These are phyloP conservation scores for Leucoma salicis DNA, from an alignment of 2,888 invertebrate species.

Conservation along the genomic window DNA sequence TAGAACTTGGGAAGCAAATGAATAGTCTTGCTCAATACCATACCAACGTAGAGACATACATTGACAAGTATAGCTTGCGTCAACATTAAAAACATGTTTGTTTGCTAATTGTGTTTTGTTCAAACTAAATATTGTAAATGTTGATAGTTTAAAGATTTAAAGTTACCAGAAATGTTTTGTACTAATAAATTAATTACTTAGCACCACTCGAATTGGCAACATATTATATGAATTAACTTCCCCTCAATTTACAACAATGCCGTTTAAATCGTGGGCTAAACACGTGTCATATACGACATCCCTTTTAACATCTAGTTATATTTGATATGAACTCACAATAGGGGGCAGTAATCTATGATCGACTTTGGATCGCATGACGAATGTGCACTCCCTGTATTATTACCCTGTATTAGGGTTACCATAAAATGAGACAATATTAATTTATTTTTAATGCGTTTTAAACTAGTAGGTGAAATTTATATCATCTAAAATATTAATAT, in stretches of 20 bases:
- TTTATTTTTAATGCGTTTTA: background rate
- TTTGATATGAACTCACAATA: slow-evolving; percentile 62
- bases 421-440: background rate
- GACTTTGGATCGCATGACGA: slow-evolving; percentile 62
- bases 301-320: slow-evolving; percentile 65
- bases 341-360: slow-evolving; percentile 51
- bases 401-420: slow-evolving; percentile 14
- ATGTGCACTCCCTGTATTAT: slow-evolving; percentile 59
- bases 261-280: slow-evolving; percentile 73
- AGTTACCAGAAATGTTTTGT: slow-evolving; percentile 1
- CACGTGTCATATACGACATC: slow-evolving; percentile 77
- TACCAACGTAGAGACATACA: too few relatives aligned
- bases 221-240: slow-evolving; percentile 41
- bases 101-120: too few relatives aligned
- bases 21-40: too few relatives aligned
- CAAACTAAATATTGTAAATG: too few relatives aligned
- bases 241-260: slow-evolving; percentile 66
- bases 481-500: too few relatives aligned
- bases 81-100: too few relatives aligned
- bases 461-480: too few relatives aligned
- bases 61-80: too few relatives aligned
- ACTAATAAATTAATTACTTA: slow-evolving; percentile 19
- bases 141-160: background rate
- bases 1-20: too few relatives aligned
- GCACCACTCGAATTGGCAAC: slow-evolving; percentile 26